phyloP scores from a whole-genome alignment of 1,140 invertebrate genomes.

The Meloidogyne floridensis region DNA sequence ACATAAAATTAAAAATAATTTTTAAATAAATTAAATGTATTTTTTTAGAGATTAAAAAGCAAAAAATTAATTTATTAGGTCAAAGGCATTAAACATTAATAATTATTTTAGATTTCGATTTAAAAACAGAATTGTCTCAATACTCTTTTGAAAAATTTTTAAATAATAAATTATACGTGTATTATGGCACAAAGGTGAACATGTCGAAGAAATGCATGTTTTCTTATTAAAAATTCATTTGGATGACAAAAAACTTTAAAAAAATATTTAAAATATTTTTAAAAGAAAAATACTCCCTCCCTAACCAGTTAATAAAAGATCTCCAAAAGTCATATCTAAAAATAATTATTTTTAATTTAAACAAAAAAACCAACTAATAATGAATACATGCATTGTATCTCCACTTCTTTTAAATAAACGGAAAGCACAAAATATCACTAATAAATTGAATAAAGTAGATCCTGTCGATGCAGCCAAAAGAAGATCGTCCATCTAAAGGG shows the following conservation, averaged over 20 bases:
- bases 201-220: conserved; percentile 63
- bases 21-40: too few relatives aligned
- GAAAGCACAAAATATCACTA: conserved; percentile 66
- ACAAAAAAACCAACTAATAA: conserved; percentile 43
- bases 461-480: conserved; percentile 61
- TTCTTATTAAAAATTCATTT: conserved; percentile 62
- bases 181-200: conserved; percentile 61
- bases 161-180: conserved; percentile 29
- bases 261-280: conserved; percentile 26
- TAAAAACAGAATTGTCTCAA: too few relatives aligned
- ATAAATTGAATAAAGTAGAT: conserved; percentile 62
- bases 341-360: background rate
- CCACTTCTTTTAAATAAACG: conserved; percentile 64
- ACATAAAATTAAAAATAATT: too few relatives aligned
- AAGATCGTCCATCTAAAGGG: conserved; percentile 61
- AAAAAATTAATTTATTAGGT: too few relatives aligned
- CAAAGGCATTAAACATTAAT: too few relatives aligned
- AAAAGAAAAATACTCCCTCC: background rate
- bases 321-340: conserved; percentile 61
- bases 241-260: conserved; percentile 64
- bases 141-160: too few relatives aligned
- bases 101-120: too few relatives aligned
- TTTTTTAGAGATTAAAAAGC: too few relatives aligned
- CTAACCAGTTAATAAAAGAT: conserved; percentile 61
- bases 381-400: conserved; percentile 66